Conservation (phyloP, 2,797 vertebrate species). For the Sciurus vulgaris region DNA sequence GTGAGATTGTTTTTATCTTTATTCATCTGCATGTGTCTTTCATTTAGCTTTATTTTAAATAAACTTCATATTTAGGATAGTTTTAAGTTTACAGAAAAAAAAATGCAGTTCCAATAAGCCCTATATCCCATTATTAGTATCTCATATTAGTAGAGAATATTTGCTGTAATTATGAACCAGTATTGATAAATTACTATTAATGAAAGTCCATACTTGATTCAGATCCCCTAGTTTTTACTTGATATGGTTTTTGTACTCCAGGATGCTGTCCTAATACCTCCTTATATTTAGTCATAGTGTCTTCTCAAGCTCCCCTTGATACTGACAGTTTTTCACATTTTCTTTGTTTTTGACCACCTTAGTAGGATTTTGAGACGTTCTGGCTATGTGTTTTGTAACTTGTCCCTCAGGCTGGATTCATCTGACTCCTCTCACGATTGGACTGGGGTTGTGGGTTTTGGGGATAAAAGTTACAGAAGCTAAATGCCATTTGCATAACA, state of each 20-base stretch:
- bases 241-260: not conserved
- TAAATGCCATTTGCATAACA: not conserved
- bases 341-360: slow-evolving; percentile 1
- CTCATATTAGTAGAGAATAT: not conserved
- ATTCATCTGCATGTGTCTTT: not conserved
- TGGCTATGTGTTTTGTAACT: not conserved
- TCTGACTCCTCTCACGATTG: slow-evolving; percentile 29
- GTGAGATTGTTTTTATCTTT: not conserved
- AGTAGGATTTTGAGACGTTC: not conserved
- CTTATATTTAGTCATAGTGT: not conserved
- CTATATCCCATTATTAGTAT: not conserved
- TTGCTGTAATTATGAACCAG: not conserved
- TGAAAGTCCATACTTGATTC: not conserved
- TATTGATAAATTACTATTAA: not conserved
- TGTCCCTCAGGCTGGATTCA: not conserved
- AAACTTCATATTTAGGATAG: not conserved
- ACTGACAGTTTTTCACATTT: not conserved
- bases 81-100: not conserved
- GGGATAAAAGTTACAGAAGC: not conserved
- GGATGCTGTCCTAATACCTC: not conserved
- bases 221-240: not conserved
- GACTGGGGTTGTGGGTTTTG: not conserved
- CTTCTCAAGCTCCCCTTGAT: not conserved
- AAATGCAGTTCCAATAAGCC: not conserved
- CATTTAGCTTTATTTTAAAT: not conserved